Base-by-base conservation (phyloP, 2,888 invertebrate species). In the Syrphus vitripennis region DNA sequence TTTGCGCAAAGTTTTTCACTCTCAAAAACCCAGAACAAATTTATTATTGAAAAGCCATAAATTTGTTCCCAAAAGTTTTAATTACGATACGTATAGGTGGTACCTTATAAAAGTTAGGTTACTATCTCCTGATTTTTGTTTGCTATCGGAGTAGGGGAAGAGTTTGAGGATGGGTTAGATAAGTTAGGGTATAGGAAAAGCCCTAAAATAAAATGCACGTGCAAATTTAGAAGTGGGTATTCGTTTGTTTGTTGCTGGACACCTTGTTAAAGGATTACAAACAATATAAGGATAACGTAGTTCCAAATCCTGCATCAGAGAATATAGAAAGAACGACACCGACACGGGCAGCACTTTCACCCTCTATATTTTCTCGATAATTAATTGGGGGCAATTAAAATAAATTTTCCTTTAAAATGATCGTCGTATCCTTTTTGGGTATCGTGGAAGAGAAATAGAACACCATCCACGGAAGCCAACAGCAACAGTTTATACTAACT, bases 301-400 rank as follows among this genome's bases (percentile, higher is more conserved):
- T 63, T 65, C 70, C 5, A 31, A 57, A 76, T 71, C 37, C 37
- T 29, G 26, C 10, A n/a, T n/a, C n/a, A n/a, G n/a, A n/a, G n/a
- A n/a, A n/a, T n/a, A n/a, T n/a, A 34, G 12, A 31, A 29, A 48
- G 5, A 48, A 24, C 26, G 29, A 42, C 71, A 19, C 7, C 53
- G 14, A 10, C 31, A 19, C 19, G 77, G 75, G 81, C 55, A 82
- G 59, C 71, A 67, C 63, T 77, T 82, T 82, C 77, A 69, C 74
- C 79, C 74, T 14, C 21, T 63, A 69, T 63, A 69, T 79, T 83
- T 83, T 65, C 83, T 79, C 79, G 79, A 83, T 83, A 83, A 83
- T 83, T 83, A 83, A 83, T 83, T 83, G 65, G 34, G 79, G 79
- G 83, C 79, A 79, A 79, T 83, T 83, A 79, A 83, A 79, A 83